Conservation (phyloP, 53 echinoderm and acorn worm species). For the Paracentrotus lividus region DNA sequence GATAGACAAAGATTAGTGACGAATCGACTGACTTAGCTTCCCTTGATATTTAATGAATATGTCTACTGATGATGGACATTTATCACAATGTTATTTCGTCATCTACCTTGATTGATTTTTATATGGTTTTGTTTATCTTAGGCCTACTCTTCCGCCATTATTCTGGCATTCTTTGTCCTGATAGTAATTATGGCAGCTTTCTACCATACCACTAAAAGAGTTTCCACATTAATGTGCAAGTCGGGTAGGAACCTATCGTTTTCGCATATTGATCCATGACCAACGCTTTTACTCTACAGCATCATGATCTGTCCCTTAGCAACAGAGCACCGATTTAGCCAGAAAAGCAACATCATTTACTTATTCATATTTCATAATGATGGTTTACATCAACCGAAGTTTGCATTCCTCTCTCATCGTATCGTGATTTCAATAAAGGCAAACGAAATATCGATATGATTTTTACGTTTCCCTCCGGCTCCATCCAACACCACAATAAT, state of each 20-base stretch:
- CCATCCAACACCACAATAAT: background rate
- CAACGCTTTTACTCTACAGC: background rate
- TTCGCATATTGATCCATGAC: too few species aligned
- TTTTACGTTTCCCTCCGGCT: conserved; percentile 6
- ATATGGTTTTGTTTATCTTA: too few species aligned
- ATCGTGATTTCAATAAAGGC: background rate
- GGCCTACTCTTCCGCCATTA: too few species aligned
- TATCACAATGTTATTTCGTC: too few species aligned
- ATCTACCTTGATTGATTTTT: too few species aligned
- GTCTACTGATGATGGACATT: too few species aligned
- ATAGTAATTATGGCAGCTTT: background rate
- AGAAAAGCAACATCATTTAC: background rate
- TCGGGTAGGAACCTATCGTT: too few species aligned
- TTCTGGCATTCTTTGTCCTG: too few species aligned
- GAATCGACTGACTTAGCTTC: too few species aligned
- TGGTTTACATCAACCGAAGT: background rate
- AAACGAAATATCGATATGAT: background rate
- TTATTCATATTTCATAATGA: background rate
- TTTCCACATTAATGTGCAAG: too few species aligned
- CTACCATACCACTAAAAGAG: background rate
- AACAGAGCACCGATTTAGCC: background rate
- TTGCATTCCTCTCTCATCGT: background rate
- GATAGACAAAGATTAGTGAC: too few species aligned
- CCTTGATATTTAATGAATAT: too few species aligned
- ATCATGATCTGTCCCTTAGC: background rate